Evolutionary conservation across 2,888 invertebrate species (phyloP).

Genomic region (Mylabris sibirica): DNA sequence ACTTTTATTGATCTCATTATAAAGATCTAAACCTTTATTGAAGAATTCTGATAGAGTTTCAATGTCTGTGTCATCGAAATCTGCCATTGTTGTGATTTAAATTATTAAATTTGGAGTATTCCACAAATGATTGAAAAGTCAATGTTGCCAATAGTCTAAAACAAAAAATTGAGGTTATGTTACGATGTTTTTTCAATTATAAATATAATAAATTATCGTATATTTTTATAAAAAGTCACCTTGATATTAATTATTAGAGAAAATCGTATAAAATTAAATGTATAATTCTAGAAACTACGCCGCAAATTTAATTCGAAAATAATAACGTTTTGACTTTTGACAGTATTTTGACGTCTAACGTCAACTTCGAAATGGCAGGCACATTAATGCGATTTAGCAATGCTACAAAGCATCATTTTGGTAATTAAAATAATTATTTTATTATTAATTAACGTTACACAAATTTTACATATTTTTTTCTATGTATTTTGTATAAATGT

Average conservation of each 20-base stretch:
- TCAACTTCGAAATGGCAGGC: constrained; percentile 72
- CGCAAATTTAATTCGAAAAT: background rate
- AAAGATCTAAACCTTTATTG: constrained; percentile 74
- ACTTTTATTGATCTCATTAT: constrained; percentile 71
- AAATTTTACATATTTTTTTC: constrained; percentile 7
- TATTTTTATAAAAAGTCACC: background rate
- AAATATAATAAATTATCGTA: background rate
- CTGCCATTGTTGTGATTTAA: constrained; percentile 15
- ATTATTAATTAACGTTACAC: constrained; percentile 12
- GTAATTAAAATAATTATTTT: constrained; percentile 60
- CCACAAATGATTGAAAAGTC: background rate
- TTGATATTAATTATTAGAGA: background rate
- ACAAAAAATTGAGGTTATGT: background rate
- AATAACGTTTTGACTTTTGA: constrained; percentile 13
- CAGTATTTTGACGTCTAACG: constrained; percentile 21
- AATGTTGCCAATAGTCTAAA: background rate
- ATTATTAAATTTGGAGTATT: too few relatives aligned
- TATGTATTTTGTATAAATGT: constrained; percentile 10
- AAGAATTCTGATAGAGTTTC: constrained; percentile 61
- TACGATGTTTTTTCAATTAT: background rate
- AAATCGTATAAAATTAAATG: background rate
- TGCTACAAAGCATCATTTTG: constrained; percentile 67
- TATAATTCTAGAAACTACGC: background rate
- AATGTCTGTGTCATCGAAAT: constrained; percentile 17
- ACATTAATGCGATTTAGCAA: constrained; percentile 73